phyloP scores from a whole-genome alignment of 1,140 invertebrate species.

The Alviniconcha marisindica region DNA sequence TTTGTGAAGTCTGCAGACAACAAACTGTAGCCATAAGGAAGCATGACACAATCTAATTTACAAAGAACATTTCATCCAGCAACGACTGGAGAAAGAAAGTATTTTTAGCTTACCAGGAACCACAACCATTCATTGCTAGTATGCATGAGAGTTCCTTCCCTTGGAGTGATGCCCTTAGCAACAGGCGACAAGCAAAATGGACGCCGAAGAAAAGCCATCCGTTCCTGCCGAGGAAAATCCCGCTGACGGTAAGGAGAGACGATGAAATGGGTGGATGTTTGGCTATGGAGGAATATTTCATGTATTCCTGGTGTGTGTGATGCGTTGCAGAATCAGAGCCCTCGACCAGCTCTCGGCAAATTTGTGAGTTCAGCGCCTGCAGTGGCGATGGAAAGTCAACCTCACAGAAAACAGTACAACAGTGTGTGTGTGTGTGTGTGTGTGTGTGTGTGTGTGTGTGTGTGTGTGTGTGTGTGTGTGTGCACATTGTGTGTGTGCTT shows the following conservation, averaged over 20 bases:
- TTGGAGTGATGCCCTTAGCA: slow-evolving; percentile 13
- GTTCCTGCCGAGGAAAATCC: slow-evolving; percentile 18
- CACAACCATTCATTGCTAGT: not conserved
- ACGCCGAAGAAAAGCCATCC: slow-evolving; percentile 1
- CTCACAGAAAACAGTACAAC: not conserved
- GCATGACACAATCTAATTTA: too few relatives aligned
- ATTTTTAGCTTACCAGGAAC: not conserved
- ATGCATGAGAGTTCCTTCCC: not conserved
- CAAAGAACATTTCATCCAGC: too few relatives aligned
- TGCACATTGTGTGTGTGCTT: too few relatives aligned
- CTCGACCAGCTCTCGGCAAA: slow-evolving; percentile 23
- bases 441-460: not conserved
- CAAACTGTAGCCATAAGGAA: too few relatives aligned
- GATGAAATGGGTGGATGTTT: not conserved
- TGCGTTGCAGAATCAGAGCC: not conserved
- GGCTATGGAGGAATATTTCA: not conserved
- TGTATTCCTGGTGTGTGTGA: not conserved
- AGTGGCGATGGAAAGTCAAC: too few relatives aligned
- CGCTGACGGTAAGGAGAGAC: not conserved
- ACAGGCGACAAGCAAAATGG: slow-evolving; percentile 19
- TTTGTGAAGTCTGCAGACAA: not conserved
- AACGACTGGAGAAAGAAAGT: not conserved
- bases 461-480: not conserved
- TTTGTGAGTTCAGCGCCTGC: too few relatives aligned
- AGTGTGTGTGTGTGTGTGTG: not conserved